Evolutionary conservation across 2,797 vertebrate genomes (phyloP).

Genomic region (Darevskia mixta): DNA sequence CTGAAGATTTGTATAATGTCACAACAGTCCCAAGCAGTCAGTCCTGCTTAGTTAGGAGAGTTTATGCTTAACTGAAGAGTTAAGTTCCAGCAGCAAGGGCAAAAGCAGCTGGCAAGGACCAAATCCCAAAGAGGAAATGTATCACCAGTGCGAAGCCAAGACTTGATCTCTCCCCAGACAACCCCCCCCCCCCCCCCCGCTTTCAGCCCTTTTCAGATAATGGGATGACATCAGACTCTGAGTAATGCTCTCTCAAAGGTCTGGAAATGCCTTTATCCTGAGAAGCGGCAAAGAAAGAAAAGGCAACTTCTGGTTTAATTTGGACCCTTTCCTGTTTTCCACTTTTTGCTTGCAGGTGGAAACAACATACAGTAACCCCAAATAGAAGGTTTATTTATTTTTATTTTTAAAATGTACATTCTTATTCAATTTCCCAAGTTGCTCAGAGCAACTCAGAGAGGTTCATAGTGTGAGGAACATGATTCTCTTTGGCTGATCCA

Average conservation of each 20-base stretch:
- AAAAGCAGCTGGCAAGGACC: neutral
- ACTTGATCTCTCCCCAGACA: neutral
- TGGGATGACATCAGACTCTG: slow-evolving; percentile 36
- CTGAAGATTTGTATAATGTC: no score
- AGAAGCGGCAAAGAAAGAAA: slow-evolving; percentile 19
- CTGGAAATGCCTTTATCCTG: slow-evolving; percentile 31
- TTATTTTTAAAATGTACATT: no score
- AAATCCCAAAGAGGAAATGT: neutral
- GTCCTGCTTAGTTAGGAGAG: neutral
- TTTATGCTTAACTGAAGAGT: neutral
- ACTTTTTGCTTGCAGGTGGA: neutral
- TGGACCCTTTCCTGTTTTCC: slow-evolving; percentile 1
- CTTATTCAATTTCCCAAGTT: neutral
- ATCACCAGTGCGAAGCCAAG: neutral
- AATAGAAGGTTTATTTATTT: neutral
- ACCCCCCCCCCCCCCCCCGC: neutral
- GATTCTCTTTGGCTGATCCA: neutral
- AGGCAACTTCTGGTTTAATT: neutral
- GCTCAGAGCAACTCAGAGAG: no score
- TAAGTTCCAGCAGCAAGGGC: neutral
- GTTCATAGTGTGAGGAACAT: neutral
- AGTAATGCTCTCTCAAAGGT: slow-evolving; percentile 20
- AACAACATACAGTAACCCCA: neutral
- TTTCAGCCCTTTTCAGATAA: slow-evolving; percentile 1
- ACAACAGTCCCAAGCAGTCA: neutral